Base-by-base conservation (phyloP, 1,140 invertebrate species). In the Bradynema listronoti region DNA sequence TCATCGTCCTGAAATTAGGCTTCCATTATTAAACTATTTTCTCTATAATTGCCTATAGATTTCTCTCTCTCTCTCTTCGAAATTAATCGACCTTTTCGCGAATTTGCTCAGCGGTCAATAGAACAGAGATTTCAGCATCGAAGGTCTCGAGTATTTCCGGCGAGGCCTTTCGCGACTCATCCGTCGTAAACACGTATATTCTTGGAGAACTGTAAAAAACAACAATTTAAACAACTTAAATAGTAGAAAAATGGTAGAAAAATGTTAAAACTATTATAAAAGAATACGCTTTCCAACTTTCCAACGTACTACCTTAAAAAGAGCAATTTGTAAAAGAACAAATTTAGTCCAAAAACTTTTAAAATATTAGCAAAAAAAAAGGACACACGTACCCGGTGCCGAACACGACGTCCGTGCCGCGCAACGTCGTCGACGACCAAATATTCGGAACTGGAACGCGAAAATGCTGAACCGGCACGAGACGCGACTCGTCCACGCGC, bases 151-250 rank as follows among this genome's bases (percentile, higher is more conserved):
- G 68, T 2, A 82, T 79, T 42, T 84, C 81, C 65, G 83, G 80
- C 7, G 68, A 56, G 0, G 89, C 90, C 56, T 85, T 83, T 47
- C 87, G 80, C 2, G 80, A 77, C 5, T 85, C 79, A 73, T 87
- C 83, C 58, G 82, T 80, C 0, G 87, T 88, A 73, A 95, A 94
- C 47, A 95, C 84, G 59, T 91, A 83, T 0, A 93, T 83, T 0
- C 87, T 74, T 0, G 88, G 88, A 80, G 94, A 90, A 80, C 85
- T 86, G 57, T 34, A 57, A 57, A 2, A 16, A 11, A 25, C 7
- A 0, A 57, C 33, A n/a, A 19, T 59, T 16, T 14, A 60, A 16
- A 58, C 22, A 1, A 58, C n/a, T 43, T 1, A 1, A 1, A 43
- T 1, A 50, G 25, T n/a, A 43, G 3, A 43, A 22, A 50, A 1